These are phyloP conservation scores for Cephalopholis sonnerati DNA, from an alignment of 2,113 vertebrate genomes.

Conservation along the genomic window DNA sequence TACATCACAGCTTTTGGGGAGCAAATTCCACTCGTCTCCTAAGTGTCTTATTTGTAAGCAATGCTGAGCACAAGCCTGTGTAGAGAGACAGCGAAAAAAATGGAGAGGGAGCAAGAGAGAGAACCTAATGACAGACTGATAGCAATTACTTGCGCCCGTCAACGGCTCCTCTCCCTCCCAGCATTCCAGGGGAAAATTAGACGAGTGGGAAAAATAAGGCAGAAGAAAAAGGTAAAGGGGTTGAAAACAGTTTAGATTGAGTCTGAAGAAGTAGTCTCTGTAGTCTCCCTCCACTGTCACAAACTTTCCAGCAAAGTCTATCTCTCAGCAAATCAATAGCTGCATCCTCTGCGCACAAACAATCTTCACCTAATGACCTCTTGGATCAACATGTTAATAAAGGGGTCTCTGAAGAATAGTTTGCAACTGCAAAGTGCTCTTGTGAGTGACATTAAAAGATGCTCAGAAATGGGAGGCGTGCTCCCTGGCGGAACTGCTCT, in stretches of 20 bases:
- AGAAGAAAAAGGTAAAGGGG: slow-evolving; percentile 65
- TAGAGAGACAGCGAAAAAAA: slow-evolving; percentile 75
- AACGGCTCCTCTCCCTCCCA: slow-evolving; percentile 75
- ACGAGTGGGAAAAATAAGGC: slow-evolving; percentile 78
- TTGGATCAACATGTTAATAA: slow-evolving; percentile 87
- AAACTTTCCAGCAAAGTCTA: slow-evolving; percentile 78
- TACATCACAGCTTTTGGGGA: slow-evolving; percentile 91
- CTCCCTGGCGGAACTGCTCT: slow-evolving; percentile 90
- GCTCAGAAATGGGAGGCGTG: slow-evolving; percentile 85
- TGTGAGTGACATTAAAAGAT: slow-evolving; percentile 88
- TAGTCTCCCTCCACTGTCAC: slow-evolving; percentile 60
- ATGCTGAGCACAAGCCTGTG: slow-evolving; percentile 79
- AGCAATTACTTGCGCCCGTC: slow-evolving; percentile 86
- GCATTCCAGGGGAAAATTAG: slow-evolving; percentile 84
- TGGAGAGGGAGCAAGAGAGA: slow-evolving; percentile 69
- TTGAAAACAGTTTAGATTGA: slow-evolving; percentile 76
- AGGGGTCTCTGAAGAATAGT: slow-evolving; percentile 90
- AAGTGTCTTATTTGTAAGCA: slow-evolving; percentile 89
- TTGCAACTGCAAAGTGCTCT: slow-evolving; percentile 89
- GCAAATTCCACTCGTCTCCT: slow-evolving; percentile 89
- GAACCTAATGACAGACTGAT: slow-evolving; percentile 86
- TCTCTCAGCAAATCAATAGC: slow-evolving; percentile 82
- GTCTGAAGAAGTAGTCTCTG: slow-evolving; percentile 67
- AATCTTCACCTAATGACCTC: slow-evolving; percentile 81
- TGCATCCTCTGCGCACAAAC: slow-evolving; percentile 71